Percentiles rank a stretch among this genome's conserved stretches.
Evolutionary conservation across 30 jellyfish, hydroid and myxozoan genomes (phyloP).

Genomic region (Sanderia malayensis): DNA sequence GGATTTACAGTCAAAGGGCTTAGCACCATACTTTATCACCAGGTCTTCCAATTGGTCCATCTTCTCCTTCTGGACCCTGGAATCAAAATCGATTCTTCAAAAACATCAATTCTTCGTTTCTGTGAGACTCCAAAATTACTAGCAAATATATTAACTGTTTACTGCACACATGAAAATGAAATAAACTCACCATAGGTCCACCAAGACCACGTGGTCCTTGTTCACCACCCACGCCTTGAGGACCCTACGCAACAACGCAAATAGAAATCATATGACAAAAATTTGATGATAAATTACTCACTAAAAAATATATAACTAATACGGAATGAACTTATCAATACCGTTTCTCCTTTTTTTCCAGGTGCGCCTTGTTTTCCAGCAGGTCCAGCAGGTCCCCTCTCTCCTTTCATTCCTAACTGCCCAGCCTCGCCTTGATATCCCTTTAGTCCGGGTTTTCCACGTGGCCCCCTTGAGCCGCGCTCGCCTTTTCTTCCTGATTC

Average conservation of each 20-base stretch:
- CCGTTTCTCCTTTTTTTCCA: conserved; percentile 78
- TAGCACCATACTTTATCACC: conserved; percentile 28
- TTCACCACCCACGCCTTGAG: conserved; percentile 57
- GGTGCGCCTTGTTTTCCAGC: conserved; percentile 66
- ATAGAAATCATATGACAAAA: too few relatives aligned
- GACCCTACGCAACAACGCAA: conserved; percentile 55
- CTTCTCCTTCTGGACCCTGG: conserved; percentile 73
- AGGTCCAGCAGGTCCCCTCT: conserved; percentile 57
- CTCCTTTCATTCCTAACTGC: conserved; percentile 63
- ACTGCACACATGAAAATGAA: too few relatives aligned
- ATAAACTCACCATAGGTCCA: conserved; percentile 24
- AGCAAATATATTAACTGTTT: too few relatives aligned
- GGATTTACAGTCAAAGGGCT: too few relatives aligned
- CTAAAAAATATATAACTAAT: too few relatives aligned
- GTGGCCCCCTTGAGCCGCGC: conserved; percentile 76
- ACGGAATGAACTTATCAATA: too few relatives aligned
- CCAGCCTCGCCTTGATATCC: conserved; percentile 90
- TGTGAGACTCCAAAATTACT: too few relatives aligned
- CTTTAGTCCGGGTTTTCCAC: conserved; percentile 68
- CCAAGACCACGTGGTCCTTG: conserved; percentile 48
- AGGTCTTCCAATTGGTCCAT: conserved; percentile 62
- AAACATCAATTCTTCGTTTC: too few relatives aligned
- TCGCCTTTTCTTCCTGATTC: conserved; percentile 55
- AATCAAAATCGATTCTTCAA: too few relatives aligned
- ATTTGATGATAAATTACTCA: too few relatives aligned